These are phyloP conservation scores for Drosophila athabasca DNA, from an alignment of 1,140 invertebrate genomes.

Conservation along the genomic window DNA sequence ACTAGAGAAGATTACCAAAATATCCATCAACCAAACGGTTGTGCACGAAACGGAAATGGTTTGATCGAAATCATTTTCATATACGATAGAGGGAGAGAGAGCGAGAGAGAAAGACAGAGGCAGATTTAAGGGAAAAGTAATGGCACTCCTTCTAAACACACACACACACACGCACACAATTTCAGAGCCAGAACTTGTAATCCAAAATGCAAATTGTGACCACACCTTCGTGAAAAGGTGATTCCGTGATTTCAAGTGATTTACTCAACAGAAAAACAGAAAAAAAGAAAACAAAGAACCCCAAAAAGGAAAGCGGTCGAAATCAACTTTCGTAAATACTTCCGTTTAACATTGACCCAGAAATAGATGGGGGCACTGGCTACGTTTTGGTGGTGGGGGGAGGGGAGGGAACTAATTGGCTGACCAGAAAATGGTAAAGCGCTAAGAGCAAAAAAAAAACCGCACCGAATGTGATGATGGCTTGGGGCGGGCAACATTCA, in stretches of 20 bases:
- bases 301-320: conserved; percentile 36
- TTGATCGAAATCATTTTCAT: no score
- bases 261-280: neutral
- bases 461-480: conserved; percentile 7
- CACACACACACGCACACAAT: neutral
- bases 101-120: no score
- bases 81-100: neutral
- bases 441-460: conserved; percentile 16
- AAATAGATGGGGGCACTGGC: conserved; percentile 28
- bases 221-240: conserved; percentile 1
- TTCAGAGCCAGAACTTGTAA: conserved; percentile 6
- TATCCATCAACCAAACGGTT: neutral
- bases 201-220: conserved; percentile 18
- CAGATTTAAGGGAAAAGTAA: no score
- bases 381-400: neutral
- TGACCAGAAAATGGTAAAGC: conserved; percentile 19
- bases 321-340: conserved; percentile 66
- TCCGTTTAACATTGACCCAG: conserved; percentile 66
- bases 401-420: conserved; percentile 38
- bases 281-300: neutral
- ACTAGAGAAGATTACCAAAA: conserved; percentile 1
- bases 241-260: conserved; percentile 45
- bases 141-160: no score
- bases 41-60: neutral
- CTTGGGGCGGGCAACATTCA: neutral